Conservation (phyloP, 2,888 invertebrate genomes). For the Ochlodes sylvanus region DNA sequence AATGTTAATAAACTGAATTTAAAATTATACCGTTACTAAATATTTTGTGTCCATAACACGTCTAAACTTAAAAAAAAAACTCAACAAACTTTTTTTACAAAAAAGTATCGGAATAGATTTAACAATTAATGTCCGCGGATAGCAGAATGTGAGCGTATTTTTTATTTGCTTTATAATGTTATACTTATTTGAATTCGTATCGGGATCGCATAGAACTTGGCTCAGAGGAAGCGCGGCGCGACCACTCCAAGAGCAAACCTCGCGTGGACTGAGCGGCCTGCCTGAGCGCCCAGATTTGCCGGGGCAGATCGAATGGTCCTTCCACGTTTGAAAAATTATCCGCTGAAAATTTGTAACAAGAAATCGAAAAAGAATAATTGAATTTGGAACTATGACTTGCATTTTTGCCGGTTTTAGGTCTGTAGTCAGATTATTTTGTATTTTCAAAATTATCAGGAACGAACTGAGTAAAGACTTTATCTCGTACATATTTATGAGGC, state of each 20-base stretch:
- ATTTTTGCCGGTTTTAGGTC: not conserved
- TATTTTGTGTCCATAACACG: too few relatives aligned
- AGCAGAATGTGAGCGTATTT: not conserved
- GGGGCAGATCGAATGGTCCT: slow-evolving; percentile 23
- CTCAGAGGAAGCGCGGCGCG: slow-evolving; percentile 17
- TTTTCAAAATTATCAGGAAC: too few relatives aligned
- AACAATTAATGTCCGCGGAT: not conserved
- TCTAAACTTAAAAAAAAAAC: not conserved
- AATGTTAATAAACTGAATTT: not conserved
- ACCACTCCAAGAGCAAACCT: slow-evolving; percentile 23
- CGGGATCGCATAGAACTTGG: slow-evolving; percentile 26
- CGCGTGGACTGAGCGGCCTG: slow-evolving; percentile 34
- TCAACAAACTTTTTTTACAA: slow-evolving; percentile 15
- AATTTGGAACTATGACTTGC: slow-evolving; percentile 14
- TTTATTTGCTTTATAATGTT: not conserved
- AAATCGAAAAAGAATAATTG: slow-evolving; percentile 20
- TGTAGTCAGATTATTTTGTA: too few relatives aligned
- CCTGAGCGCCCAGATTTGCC: slow-evolving; percentile 6
- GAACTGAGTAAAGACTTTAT: too few relatives aligned
- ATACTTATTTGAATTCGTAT: slow-evolving; percentile 23
- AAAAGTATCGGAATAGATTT: not conserved
- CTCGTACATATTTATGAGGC: too few relatives aligned
- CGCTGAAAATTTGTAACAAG: slow-evolving; percentile 1
- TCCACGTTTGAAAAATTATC: slow-evolving; percentile 20
- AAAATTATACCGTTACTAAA: too few relatives aligned